Evolutionary conservation across 2,113 vertebrate species (phyloP).

Genomic region (Mesitornis unicolor): DNA sequence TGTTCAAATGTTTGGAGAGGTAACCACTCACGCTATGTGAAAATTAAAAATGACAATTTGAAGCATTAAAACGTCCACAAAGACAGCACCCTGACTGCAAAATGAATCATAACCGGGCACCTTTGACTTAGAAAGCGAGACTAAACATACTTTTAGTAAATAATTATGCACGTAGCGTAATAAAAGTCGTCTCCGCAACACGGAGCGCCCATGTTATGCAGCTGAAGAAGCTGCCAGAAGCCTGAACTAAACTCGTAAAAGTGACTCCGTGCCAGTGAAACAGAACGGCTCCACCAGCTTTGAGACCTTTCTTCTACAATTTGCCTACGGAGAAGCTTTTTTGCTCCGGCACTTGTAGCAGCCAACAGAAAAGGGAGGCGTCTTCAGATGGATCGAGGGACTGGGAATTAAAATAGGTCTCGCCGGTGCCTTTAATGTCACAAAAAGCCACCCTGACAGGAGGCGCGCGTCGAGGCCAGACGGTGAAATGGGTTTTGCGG

Average conservation of each 20-base stretch:
- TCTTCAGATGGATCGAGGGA: background rate
- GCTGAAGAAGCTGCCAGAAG: constrained; percentile 6
- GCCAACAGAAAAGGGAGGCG: background rate
- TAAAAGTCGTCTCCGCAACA: background rate
- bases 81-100: background rate
- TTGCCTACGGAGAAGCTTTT: background rate
- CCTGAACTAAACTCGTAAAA: background rate
- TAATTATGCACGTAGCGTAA: background rate
- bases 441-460: background rate
- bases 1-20: background rate
- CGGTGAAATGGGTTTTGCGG: background rate
- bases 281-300: constrained; percentile 8
- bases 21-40: accelerated
- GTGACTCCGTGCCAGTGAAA: background rate
- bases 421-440: background rate
- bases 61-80: background rate
- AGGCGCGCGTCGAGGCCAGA: background rate
- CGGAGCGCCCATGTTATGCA: background rate
- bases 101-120: background rate
- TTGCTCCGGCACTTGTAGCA: background rate
- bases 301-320: background rate
- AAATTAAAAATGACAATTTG: background rate
- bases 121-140: background rate
- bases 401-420: background rate
- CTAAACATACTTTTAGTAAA: background rate